These are phyloP conservation scores for Dipodomys ordii DNA, from an alignment of 2,113 vertebrate species.

Conservation along the genomic window DNA sequence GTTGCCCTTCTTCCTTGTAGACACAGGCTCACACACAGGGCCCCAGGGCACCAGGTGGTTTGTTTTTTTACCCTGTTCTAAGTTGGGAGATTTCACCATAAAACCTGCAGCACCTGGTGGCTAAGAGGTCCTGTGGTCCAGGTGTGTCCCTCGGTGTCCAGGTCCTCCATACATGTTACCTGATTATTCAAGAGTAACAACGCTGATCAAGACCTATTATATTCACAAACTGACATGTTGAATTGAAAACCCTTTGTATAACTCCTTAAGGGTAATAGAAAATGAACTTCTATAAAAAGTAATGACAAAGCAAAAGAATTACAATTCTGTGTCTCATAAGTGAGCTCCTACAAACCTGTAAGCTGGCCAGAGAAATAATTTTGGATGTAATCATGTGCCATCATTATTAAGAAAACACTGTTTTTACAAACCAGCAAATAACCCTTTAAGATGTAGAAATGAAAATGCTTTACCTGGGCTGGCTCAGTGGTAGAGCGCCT, in stretches of 20 bases:
- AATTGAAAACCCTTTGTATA: too few relatives aligned
- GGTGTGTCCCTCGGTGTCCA: too few relatives aligned
- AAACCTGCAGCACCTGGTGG: rapidly evolving
- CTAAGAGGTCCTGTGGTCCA: too few relatives aligned
- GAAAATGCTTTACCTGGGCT: background rate
- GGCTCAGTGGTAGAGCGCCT: too few relatives aligned
- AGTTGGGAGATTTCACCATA: background rate
- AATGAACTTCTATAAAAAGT: background rate
- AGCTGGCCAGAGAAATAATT: too few relatives aligned
- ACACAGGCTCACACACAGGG: background rate
- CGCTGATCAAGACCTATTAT: too few relatives aligned
- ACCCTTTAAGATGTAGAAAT: too few relatives aligned
- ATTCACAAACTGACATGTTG: too few relatives aligned
- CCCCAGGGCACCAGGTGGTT: rapidly evolving
- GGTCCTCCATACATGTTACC: background rate
- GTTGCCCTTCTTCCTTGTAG: too few relatives aligned
- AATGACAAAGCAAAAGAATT: background rate
- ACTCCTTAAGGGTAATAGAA: too few relatives aligned
- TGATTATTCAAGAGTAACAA: background rate
- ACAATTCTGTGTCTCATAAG: background rate
- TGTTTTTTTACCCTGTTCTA: background rate
- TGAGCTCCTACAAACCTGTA: background rate
- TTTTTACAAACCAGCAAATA: background rate
- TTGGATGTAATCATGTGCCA: background rate
- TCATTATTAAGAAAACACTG: background rate